Conservation (phyloP, 1,140 invertebrate genomes). For the Hermetia illucens region DNA sequence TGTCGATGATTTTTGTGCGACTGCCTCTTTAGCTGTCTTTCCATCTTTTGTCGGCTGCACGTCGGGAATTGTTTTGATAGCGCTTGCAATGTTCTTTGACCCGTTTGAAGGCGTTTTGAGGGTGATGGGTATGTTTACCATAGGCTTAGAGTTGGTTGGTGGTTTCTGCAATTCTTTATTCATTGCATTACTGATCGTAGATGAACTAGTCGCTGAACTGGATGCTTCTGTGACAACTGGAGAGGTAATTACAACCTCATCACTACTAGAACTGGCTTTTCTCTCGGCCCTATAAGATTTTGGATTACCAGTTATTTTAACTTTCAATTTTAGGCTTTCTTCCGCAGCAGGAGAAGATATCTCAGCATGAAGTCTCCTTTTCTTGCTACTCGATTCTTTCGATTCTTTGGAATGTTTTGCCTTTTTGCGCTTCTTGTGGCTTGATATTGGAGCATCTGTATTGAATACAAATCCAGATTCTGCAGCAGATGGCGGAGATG, state of each 20-base stretch:
- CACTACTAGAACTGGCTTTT: slow-evolving; percentile 10
- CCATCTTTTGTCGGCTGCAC: not conserved
- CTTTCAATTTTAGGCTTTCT: slow-evolving; percentile 23
- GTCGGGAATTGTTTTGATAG: too few relatives aligned
- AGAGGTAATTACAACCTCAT: not conserved
- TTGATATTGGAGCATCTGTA: too few relatives aligned
- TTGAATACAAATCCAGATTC: too few relatives aligned
- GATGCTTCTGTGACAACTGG: not conserved
- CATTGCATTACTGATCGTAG: not conserved
- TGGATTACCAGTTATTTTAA: slow-evolving; percentile 21
- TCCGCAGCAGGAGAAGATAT: slow-evolving; percentile 25
- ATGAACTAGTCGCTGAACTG: not conserved
- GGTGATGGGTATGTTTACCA: too few relatives aligned
- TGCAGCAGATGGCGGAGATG: slow-evolving; percentile 11
- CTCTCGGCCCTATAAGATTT: slow-evolving; percentile 19
- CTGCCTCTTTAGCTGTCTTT: not conserved
- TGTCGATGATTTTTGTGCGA: not conserved
- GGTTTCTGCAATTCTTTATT: not conserved
- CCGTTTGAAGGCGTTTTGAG: too few relatives aligned
- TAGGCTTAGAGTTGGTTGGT: too few relatives aligned
- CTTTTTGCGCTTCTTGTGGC: slow-evolving; percentile 30
- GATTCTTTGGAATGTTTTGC: slow-evolving; percentile 25
- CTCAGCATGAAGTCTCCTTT: slow-evolving; percentile 24
- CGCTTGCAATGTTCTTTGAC: too few relatives aligned
- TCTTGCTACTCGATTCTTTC: slow-evolving; percentile 22